Evolutionary conservation across 1,140 invertebrate genomes (phyloP), one percentile per base, ranked within the genome.

Genomic region (Aphidius gifuensis): DNA sequence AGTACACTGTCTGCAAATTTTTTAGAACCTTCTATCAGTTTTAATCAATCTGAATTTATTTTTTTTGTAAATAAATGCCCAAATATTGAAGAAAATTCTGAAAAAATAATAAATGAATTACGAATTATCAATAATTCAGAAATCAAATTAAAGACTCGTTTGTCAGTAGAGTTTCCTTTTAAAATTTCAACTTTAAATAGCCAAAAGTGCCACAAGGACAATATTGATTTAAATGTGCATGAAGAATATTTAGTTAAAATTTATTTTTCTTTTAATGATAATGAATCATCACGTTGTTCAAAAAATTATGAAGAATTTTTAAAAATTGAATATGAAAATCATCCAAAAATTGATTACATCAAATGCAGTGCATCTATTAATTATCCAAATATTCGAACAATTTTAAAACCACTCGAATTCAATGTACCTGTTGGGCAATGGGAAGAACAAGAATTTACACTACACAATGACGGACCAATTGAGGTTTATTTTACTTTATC

Each of bases 401-500:
- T 66, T 16, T 72, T 75, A 6, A 63, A 68, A 39, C 46, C 73
- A 39, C 60, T 82, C 2, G 64, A 77, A 49, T 79, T 84, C 55
- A 68, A 72, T 40, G 78, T 75, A 49, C 67, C 72, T 23, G 59
- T 74, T 40, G 76, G 74, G 11, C 74, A 67, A 11, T 72, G 68
- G 6, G 63, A 55, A 2, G 70, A 75, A n/a, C 55, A 71, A 65
- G 62, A 65, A 50, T 54, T 84, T 39, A 65, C 69, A 9, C 42
- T 85, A 16, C 69, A 69, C 38, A 84, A 85, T 66, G 67, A 78
- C 43, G 79, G 78, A n/a, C 74, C 76, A 9, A 64, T 85, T n/a
- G 70, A 74, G 3, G 75, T 80, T 2, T 60, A 65, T 5, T 85
- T 77, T 57, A 71, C 71, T 56, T 78, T 80, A 60, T 62, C 73